Base-by-base conservation (phyloP, 1,140 invertebrate species). In the Bombus ignitus region DNA sequence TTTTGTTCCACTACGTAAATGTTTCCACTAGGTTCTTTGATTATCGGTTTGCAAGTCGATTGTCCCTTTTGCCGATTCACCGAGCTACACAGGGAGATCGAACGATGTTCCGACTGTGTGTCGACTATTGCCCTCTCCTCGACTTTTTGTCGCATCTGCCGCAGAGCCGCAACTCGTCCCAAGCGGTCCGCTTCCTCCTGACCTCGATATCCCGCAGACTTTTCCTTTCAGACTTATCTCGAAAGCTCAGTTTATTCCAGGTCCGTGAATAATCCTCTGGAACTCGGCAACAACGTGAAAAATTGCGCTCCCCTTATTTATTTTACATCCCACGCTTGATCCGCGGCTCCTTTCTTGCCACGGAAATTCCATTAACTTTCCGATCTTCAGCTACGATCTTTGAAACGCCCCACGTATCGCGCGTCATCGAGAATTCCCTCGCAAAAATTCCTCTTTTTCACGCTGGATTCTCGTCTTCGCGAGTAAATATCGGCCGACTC, bases 321-420 rank as follows among this genome's bases (percentile, higher is more conserved):
- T n/a, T 22, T 32, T 32, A 22, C 71, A n/a, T 28, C 13, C 37
- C 15, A n/a, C 15, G 13, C 71, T n/a, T n/a, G 66, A 75, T 72
- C 35, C 32, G 15, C 39, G 57, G 35, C 32, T 59, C n/a, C 18
- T 25, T 9, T 22, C 47, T 68, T 57, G 53, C 42, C n/a, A 71
- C 6, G 66, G 25, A 57, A 86, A 86, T 86, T 68, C 59, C 70
- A 28, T 72, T 47, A 86, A 86, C 78, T 77, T 81, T 15, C 4
- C 70, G 5, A n/a, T 4, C 25, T 0, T n/a, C 25, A 13, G 39
- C 37, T 12, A 2, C 12, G 4, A 37, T 42, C 37, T 37, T 13
- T 12, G 4, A 70, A 70, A 70, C 35, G 35, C 10, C 22, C 22
- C 22, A 12, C 22, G 18, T 37, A 39, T 28, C 15, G 15, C 18